Base-by-base conservation (phyloP, 1,140 invertebrate species). In the Bombus terrestris region DNA sequence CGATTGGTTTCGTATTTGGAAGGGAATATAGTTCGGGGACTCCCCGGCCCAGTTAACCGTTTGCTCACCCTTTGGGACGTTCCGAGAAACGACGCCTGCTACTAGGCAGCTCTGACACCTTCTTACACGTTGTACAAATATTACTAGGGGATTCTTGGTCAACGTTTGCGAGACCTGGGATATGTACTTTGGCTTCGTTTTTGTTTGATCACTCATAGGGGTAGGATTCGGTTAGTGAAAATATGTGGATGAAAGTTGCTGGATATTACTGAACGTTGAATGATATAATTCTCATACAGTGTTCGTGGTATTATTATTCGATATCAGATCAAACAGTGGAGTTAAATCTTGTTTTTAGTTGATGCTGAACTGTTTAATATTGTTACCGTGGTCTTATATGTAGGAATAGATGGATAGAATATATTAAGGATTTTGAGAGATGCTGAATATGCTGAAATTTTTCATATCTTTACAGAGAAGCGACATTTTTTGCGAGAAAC, bases 41-140 rank as follows among this genome's bases (percentile, higher is more conserved):
- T 95, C 94, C 94, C 94, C 81, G 92, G 92, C 88, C 94, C 94
- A 93, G 94, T 95, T 95, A 95, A 92, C 93, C 91, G 87, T 91
- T 85, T 86, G 71, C 68, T 75, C 84, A 92, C 89, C 91, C 92
- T 91, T 85, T 83, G 91, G 91, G 91, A 91, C 83, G 69, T 8
- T 37, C 25, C 9, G 47, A 25, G 41, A 79, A 59, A 84, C 74
- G 83, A 85, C 76, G 68, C 53, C 57, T 37, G n/a, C 39, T 9
- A 15, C 25, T 41, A 39, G 78, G 1, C 32, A 37, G 18, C 83
- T 39, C 77, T 62, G 83, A 85, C 83, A 85, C 83, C 83, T 83
- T 83, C 81, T 80, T 80, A 85, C 64, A 80, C 64, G 37, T 41
- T 25, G 76, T 22, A 69, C 82, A 84, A 84, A 84, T 71, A 84